A percentile compares a stretch with the other conserved stretches of the same genome.
Conservation (phyloP, 2,888 invertebrate genomes). For the Neuroscelio doddi region DNA sequence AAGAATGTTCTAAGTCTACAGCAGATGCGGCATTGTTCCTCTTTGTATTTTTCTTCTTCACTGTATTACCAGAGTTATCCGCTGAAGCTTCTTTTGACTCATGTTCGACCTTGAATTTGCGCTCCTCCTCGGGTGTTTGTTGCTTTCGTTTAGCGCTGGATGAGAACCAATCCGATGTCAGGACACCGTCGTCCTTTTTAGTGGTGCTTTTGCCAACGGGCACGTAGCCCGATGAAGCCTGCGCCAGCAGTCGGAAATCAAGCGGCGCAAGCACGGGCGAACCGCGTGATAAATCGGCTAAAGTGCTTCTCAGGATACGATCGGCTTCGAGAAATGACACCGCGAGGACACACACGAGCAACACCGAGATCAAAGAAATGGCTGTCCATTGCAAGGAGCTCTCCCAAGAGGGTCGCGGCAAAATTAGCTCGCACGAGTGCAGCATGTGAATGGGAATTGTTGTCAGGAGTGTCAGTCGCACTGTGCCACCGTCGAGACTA, state of each 20-base stretch:
- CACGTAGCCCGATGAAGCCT: not conserved
- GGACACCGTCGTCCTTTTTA: constrained; percentile 53
- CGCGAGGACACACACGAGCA: constrained; percentile 79
- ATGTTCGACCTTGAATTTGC: constrained; percentile 60
- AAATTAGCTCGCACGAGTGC: constrained; percentile 78
- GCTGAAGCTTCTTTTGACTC: constrained; percentile 59
- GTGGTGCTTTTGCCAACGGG: not conserved
- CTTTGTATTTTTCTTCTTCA: constrained; percentile 54
- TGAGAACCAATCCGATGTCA: constrained; percentile 59
- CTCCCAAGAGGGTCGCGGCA: constrained; percentile 87
- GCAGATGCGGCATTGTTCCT: constrained; percentile 45
- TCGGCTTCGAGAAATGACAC: constrained; percentile 83
- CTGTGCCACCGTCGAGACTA: constrained; percentile 54
- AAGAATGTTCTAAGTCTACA: too few species aligned
- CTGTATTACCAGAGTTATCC: constrained; percentile 41
- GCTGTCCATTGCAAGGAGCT: constrained; percentile 78
- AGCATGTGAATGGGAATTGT: constrained; percentile 79
- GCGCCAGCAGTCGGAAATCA: constrained; percentile 75
- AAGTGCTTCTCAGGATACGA: constrained; percentile 76
- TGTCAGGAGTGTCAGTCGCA: constrained; percentile 62
- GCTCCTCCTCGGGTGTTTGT: constrained; percentile 66
- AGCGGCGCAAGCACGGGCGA: constrained; percentile 76
- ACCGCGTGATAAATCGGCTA: constrained; percentile 73
- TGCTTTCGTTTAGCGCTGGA: too few species aligned
- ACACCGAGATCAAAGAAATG: constrained; percentile 76